Evolutionary conservation across 2,888 invertebrate genomes (phyloP), one percentile per base, ranked within the genome.

Genomic region (Anarsia innoxiella): DNA sequence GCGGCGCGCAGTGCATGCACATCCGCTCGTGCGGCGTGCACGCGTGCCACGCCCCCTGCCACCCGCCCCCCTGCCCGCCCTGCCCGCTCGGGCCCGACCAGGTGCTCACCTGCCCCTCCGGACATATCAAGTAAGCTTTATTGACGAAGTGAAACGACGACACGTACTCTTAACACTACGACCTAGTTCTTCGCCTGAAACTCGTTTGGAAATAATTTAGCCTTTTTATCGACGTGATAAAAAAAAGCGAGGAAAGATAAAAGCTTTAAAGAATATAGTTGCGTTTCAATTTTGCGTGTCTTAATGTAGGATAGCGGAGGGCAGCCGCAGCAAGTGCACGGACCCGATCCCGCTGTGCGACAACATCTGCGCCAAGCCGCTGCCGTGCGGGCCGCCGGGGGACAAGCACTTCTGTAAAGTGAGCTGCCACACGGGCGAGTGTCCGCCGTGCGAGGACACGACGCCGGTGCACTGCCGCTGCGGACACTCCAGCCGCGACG

Each of bases 1-100:
- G 99, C 71, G 91, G 91, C 14, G 78, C 91, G 51, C 87, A 89
- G 33, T 97, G 97, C 78, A 92, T 91, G 36, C 91, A 92, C 60
- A 90, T 90, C 38, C 86, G 97, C 28, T 87, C 90, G 40, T 99
- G 99, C 78, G 96, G 96, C 37, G 89, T 90, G 50, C 98, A 99
- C 80, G 91, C 91, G 51, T 98, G 98, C 69, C 88, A 93, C 51
- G 89, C 90, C 47, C 87, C 88, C 1, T 99, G 98, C 80, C 98
- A 99, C 76, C 86, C 89, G 50, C 95, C 96, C 53, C 90, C 91
- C 39, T 94, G 94, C 68, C 31, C 2, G 27, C 40, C 54, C 1
- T 96, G 96, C 78, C 87, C 88, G 8, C 59, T 72, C 44, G 59
- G 59, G 42, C 79, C 79, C 1, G 49, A 42, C 1, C 41, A 40